These are phyloP conservation scores for Berghia stephanieae DNA, from an alignment of 1,140 invertebrate species.

Conservation along the genomic window DNA sequence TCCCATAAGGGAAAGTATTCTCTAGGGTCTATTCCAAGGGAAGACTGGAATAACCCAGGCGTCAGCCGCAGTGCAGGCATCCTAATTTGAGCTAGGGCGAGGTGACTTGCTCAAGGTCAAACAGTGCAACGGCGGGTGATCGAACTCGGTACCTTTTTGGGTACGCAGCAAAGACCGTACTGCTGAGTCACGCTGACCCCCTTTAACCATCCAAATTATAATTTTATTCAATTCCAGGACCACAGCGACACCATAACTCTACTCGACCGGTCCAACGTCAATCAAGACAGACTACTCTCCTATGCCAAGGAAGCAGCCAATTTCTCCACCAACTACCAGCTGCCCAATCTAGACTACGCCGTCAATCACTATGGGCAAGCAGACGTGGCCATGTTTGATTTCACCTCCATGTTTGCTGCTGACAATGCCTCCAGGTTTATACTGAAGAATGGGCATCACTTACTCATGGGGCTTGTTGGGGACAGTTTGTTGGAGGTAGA, in stretches of 20 bases:
- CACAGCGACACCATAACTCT: slow-evolving; percentile 88
- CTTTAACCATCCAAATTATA: too few relatives aligned
- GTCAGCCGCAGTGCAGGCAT: too few relatives aligned
- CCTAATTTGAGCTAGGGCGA: too few relatives aligned
- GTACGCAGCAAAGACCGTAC: too few relatives aligned
- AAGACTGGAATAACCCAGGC: too few relatives aligned
- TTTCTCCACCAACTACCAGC: slow-evolving; percentile 92
- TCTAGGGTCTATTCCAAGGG: too few relatives aligned
- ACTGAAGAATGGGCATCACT: slow-evolving; percentile 79
- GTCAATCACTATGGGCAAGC: slow-evolving; percentile 97
- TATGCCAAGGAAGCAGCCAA: slow-evolving; percentile 96
- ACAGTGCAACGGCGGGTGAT: too few relatives aligned
- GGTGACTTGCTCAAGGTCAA: too few relatives aligned
- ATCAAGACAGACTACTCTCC: slow-evolving; percentile 79
- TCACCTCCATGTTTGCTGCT: slow-evolving; percentile 98
- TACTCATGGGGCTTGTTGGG: slow-evolving; percentile 91
- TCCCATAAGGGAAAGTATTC: too few relatives aligned
- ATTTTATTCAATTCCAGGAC: slow-evolving; percentile 74
- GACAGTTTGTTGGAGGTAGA: slow-evolving; percentile 91
- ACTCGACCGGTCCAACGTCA: slow-evolving; percentile 88
- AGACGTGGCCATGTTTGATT: slow-evolving; percentile 99
- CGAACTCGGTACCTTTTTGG: too few relatives aligned
- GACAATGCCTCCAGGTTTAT: slow-evolving; percentile 88
- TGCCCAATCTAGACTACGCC: slow-evolving; percentile 92
- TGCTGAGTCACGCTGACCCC: too few relatives aligned